phyloP scores from a whole-genome alignment of 2,113 vertebrate genomes.

The Nematolebias whitei region DNA sequence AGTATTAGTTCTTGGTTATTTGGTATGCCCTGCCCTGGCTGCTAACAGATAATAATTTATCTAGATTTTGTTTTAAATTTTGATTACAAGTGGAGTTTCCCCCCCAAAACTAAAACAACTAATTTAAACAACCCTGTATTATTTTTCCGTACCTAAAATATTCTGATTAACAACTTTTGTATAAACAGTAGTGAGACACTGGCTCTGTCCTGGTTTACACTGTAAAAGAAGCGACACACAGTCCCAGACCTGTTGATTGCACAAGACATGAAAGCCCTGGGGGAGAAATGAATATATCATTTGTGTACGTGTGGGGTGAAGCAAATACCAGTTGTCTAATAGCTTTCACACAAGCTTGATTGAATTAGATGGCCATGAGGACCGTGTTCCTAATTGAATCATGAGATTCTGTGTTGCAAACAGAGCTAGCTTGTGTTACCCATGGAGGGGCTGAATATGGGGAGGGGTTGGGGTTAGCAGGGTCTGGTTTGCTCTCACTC shows the following conservation, averaged over 20 bases:
- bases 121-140: constrained; percentile 33
- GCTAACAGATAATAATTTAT: background rate
- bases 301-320: constrained; percentile 71
- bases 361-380: constrained; percentile 78
- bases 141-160: constrained; percentile 31
- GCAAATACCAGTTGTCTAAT: constrained; percentile 79
- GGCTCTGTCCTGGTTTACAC: constrained; percentile 35
- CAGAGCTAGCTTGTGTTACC: constrained; percentile 63
- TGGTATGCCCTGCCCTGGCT: too few species aligned
- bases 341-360: constrained; percentile 81
- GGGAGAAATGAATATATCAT: constrained; percentile 77
- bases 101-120: constrained; percentile 8
- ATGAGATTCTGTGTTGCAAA: constrained; percentile 71
- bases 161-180: constrained; percentile 52
- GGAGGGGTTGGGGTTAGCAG: constrained; percentile 9
- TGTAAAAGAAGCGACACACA: constrained; percentile 44
- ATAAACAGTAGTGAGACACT: constrained; percentile 48
- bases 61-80: background rate
- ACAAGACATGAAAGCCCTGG: constrained; percentile 68
- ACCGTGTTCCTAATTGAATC: constrained; percentile 79
- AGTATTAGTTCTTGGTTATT: too few species aligned
- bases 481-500: constrained; percentile 21
- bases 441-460: constrained; percentile 42
- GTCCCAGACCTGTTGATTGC: constrained; percentile 74
- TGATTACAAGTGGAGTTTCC: constrained; percentile 21